Evolutionary conservation across 2,797 vertebrate species (phyloP).

Genomic region (Mormyrus hasselquistii): DNA sequence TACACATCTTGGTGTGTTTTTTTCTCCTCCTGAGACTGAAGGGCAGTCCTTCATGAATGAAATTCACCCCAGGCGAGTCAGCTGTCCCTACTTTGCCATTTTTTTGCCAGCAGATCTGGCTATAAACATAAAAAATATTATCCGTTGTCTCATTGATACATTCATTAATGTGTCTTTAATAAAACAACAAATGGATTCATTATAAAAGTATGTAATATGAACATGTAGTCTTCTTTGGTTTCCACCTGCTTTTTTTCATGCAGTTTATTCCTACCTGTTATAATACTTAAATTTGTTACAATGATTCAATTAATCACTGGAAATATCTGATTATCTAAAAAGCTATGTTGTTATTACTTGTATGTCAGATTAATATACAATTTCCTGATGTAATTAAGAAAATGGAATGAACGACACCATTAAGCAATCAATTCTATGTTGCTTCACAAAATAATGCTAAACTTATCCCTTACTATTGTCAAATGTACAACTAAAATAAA

Average conservation of each 20-base stretch:
- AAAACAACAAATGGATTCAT: not conserved
- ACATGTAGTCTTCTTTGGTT: not conserved
- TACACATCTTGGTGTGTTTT: constrained; percentile 34
- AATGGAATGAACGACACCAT: not conserved
- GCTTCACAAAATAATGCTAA: not conserved
- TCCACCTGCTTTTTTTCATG: not conserved
- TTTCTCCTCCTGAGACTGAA: not conserved
- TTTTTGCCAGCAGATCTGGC: not conserved
- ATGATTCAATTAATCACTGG: not conserved
- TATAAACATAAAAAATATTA: not conserved
- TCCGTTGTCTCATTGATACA: not conserved
- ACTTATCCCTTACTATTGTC: not conserved
- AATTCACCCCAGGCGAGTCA: not conserved
- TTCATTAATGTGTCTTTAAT: not conserved
- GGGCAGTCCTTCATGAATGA: not conserved
- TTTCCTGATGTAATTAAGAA: not conserved
- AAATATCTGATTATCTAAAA: not conserved
- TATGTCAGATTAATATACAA: not conserved
- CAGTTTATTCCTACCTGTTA: not conserved
- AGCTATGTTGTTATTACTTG: not conserved
- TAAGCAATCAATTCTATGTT: not conserved
- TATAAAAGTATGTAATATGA: not conserved
- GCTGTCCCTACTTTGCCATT: not conserved
- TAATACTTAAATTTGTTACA: not conserved
- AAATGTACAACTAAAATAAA: not conserved